Base-by-base conservation (phyloP, 2,888 invertebrate genomes). In the Hoplodrina ambigua region DNA sequence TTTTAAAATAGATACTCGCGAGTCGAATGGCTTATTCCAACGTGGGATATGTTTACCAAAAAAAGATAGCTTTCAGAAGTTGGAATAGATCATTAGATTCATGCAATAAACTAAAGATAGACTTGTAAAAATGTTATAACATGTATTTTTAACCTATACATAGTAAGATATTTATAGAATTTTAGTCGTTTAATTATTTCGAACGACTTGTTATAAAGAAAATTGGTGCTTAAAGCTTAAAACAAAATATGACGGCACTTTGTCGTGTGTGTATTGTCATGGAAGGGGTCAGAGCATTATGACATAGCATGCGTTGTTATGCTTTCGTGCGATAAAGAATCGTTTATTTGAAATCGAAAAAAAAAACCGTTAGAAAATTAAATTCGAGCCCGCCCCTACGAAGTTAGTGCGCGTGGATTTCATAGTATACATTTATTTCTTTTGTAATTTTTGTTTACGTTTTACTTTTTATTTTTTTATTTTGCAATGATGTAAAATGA, bases 141-240 rank as follows among this genome's bases (percentile, higher is more conserved):
- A 91, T 94, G 95, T 96, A 96, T 96, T 96, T 96, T 96, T 95
- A 96, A 96, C 94, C 94, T 95, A 94, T 95, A 94, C 92, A 95
- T 96, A 95, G 94, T 95, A 95, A 95, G 95, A 95, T 96, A 95
- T 96, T 95, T 96, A 96, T 96, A 95, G 94, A 95, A 94, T 90
- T 95, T 94, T 94, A 94, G 95, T 96, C 95, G 96, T 96, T 96
- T 95, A 95, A 94, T 94, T 95, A 95, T 96, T 96, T 96, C 94
- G 94, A 96, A 96, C 95, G 96, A 95, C 95, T 96, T 95, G 95
- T 96, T 96, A 96, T 95, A 95, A 96, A 94, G 93, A 96, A 95
- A 95, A 94, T 96, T 95, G 96, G 95, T 95, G 95, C 95, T 96
- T 95, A 94, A 94, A 94, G 95, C 95, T 96, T 95, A 95, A 93